Evolutionary conservation across 2,888 invertebrate species (phyloP).

Genomic region (Lasioglossum marginatum): DNA sequence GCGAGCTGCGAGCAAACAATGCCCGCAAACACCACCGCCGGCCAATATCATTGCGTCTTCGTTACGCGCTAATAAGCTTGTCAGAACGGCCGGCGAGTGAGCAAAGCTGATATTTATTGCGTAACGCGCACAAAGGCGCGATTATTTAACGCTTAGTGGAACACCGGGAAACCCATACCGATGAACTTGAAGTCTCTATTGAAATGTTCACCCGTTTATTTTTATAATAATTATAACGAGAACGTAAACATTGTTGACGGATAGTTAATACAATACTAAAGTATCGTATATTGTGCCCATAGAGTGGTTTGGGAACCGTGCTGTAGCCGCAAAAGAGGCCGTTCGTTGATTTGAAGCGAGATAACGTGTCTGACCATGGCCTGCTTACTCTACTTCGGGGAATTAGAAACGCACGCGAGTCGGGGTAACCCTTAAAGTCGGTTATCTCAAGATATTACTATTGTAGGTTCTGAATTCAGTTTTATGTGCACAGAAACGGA

Average conservation of each 20-base stretch:
- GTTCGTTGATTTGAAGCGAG: background rate
- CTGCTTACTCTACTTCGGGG: background rate
- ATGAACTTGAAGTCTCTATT: background rate
- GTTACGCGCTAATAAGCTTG: background rate
- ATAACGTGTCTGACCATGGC: constrained; percentile 1
- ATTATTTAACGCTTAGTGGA: background rate
- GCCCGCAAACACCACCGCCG: background rate
- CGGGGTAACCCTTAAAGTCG: background rate
- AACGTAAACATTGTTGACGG: background rate
- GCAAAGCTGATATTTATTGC: background rate
- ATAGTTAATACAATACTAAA: background rate
- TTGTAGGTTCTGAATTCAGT: background rate
- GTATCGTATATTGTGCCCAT: background rate
- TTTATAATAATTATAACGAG: background rate
- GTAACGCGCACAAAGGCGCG: constrained; percentile 1
- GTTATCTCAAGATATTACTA: background rate
- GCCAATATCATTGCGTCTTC: background rate
- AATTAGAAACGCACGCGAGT: background rate
- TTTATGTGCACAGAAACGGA: background rate
- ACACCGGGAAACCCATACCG: background rate
- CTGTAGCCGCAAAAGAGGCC: background rate
- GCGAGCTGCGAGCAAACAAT: background rate
- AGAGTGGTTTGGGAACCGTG: background rate
- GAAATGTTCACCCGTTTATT: background rate
- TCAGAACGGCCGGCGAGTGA: constrained; percentile 12